Base-by-base conservation (phyloP, 2,888 invertebrate genomes). In the Neria commutata region DNA sequence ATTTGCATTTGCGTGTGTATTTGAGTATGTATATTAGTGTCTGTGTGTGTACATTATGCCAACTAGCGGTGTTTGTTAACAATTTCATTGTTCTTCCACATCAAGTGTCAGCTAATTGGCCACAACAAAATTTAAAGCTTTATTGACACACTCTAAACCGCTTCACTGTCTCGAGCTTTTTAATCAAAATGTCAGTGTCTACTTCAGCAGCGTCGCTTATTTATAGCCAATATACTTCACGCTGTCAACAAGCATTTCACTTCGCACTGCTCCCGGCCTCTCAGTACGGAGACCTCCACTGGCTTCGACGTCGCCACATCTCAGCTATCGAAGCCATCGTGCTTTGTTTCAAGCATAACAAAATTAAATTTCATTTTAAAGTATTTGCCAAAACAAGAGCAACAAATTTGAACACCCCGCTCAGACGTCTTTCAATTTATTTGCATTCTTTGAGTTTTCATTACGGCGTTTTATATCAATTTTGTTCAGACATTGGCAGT, bases 211-310 rank as follows among this genome's bases (percentile, higher is more conserved):
- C 21, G 3, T 42, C 21, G 10, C 6, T 72, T 74, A 74, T 72
- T 72, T 72, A 72, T 72, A 73, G 72, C 72, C 72, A 72, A 72
- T 72, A 72, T 73, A 71, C 74, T 74, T 72, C 74, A 74, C 73
- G 67, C 71, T 65, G 61, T 73, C 66, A 68, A 71, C 61, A 70
- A 70, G 74, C 74, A 72, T 73, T 74, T 74, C 73, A 74, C 71
- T 71, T 70, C 59, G 54, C 16, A 61, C 57, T 56, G n/a, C n/a
- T n/a, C n/a, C n/a, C n/a, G n/a, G n/a, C n/a, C n/a, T n/a, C n/a
- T n/a, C n/a, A n/a, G n/a, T n/a, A n/a, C n/a, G n/a, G n/a, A n/a
- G n/a, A n/a, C n/a, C 29, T 29, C 11, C 11, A 11, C 29, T 29
- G 29, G 11, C 29, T 29, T 29, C 29, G 11, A 29, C 29, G 11